Evolutionary conservation across 2,797 vertebrate species (phyloP).

Genomic region (Rhinophrynus dorsalis): DNA sequence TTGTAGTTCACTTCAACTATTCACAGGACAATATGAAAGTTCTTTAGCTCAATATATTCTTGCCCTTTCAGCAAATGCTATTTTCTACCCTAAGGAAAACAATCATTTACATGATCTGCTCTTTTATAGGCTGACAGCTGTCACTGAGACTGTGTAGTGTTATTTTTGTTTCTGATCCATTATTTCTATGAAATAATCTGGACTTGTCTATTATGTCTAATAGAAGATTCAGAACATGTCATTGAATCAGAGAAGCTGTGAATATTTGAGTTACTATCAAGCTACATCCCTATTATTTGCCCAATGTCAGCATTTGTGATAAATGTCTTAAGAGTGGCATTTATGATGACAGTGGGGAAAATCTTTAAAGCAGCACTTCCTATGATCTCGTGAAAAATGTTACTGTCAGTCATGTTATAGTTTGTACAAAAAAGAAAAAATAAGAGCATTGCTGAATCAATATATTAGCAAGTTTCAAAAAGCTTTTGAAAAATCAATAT

Average conservation of each 20-base stretch:
- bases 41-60: background rate
- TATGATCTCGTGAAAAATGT: conserved; percentile 50
- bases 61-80: conserved; percentile 54
- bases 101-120: conserved; percentile 42
- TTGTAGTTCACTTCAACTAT: background rate
- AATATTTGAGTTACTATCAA: conserved; percentile 53
- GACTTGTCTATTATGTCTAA: conserved; percentile 57
- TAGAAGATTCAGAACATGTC: conserved; percentile 57
- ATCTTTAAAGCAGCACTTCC: conserved; percentile 56
- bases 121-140: conserved; percentile 20
- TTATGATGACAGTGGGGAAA: conserved; percentile 61
- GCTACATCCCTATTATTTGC: conserved; percentile 55
- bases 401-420: conserved; percentile 55
- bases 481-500: conserved; percentile 7
- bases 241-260: conserved; percentile 45
- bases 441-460: conserved; percentile 32
- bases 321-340: conserved; percentile 67
- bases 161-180: conserved; percentile 42
- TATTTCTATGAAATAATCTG: conserved; percentile 48
- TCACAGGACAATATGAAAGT: background rate
- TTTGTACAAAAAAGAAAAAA: conserved; percentile 47
- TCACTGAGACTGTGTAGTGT: conserved; percentile 34
- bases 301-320: conserved; percentile 55
- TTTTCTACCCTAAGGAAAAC: conserved; percentile 33
- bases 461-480: conserved; percentile 40